These are phyloP conservation scores for Acomys russatus DNA, from an alignment of 2,797 vertebrate genomes.

Conservation along the genomic window DNA sequence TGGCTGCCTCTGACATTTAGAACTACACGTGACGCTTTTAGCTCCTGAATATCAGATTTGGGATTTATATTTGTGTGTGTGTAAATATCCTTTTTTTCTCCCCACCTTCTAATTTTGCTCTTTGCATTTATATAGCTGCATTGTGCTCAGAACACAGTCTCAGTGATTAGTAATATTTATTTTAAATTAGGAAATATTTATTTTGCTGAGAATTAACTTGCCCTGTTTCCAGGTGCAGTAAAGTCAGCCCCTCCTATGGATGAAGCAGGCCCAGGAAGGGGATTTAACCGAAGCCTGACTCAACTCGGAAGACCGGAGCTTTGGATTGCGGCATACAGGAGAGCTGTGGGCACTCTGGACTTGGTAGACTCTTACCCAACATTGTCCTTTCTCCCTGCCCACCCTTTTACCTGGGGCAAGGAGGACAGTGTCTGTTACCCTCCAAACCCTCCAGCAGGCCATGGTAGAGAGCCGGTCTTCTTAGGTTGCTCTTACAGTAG, in stretches of 20 bases:
- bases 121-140: slow-evolving; percentile 65
- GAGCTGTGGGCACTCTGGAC: not conserved
- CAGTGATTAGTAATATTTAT: slow-evolving; percentile 74
- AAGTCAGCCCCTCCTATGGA: not conserved
- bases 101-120: slow-evolving; percentile 34
- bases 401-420: not conserved
- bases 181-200: slow-evolving; percentile 71
- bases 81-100: slow-evolving; percentile 49
- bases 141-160: slow-evolving; percentile 37
- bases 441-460: not conserved
- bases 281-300: not conserved
- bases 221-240: not conserved
- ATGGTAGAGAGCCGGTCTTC: rapidly evolving
- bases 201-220: slow-evolving; percentile 63
- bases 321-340: not conserved
- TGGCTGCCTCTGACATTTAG: slow-evolving; percentile 64
- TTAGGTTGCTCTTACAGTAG: not conserved
- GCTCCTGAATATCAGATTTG: slow-evolving; percentile 43
- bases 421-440: not conserved
- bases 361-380: not conserved
- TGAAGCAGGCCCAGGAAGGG: not conserved
- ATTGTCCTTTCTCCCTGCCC: not conserved
- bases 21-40: slow-evolving; percentile 52
- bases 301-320: not conserved
- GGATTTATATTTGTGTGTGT: slow-evolving; percentile 52